Evolutionary conservation across 2,888 invertebrate species (phyloP).

Genomic region (Drosophila atripex): DNA sequence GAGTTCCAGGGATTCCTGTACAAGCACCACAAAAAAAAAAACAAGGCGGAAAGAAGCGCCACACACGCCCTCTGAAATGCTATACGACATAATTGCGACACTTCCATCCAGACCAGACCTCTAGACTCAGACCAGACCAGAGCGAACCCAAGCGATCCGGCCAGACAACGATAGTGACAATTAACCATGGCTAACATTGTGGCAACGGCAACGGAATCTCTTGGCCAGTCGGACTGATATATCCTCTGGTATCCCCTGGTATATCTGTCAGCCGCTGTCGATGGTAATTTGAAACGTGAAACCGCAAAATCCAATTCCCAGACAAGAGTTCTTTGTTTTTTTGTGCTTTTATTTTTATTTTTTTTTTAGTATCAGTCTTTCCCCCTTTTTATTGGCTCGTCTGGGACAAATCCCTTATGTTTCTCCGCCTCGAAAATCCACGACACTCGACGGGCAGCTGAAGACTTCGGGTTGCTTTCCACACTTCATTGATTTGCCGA

Average conservation of each 20-base stretch:
- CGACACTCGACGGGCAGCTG: conserved; percentile 44
- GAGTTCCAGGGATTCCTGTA: conserved; percentile 17
- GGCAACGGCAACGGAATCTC: conserved; percentile 41
- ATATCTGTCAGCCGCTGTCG: conserved; percentile 69
- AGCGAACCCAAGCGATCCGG: conserved; percentile 14
- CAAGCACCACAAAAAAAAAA: neutral
- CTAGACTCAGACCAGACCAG: neutral
- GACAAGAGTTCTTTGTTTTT: conserved; percentile 60
- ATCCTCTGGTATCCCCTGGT: conserved; percentile 12
- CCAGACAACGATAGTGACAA: conserved; percentile 74
- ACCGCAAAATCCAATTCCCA: conserved; percentile 79
- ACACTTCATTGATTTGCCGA: conserved; percentile 78
- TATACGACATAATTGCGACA: conserved; percentile 66
- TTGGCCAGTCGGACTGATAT: conserved; percentile 1
- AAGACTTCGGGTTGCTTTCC: conserved; percentile 66
- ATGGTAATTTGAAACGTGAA: conserved; percentile 79
- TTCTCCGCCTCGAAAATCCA: neutral
- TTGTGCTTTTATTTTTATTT: conserved; percentile 29
- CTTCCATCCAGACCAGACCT: conserved; percentile 5
- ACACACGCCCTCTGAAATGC: conserved; percentile 57
- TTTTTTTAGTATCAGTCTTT: conserved; percentile 48
- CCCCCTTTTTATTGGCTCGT: conserved; percentile 40
- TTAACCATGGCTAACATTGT: conserved; percentile 71
- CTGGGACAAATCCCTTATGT: conserved; percentile 26
- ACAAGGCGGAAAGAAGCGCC: conserved; percentile 13